Evolutionary conservation across 2,888 invertebrate species (phyloP).

Genomic region (Cosmopolites sordidus): DNA sequence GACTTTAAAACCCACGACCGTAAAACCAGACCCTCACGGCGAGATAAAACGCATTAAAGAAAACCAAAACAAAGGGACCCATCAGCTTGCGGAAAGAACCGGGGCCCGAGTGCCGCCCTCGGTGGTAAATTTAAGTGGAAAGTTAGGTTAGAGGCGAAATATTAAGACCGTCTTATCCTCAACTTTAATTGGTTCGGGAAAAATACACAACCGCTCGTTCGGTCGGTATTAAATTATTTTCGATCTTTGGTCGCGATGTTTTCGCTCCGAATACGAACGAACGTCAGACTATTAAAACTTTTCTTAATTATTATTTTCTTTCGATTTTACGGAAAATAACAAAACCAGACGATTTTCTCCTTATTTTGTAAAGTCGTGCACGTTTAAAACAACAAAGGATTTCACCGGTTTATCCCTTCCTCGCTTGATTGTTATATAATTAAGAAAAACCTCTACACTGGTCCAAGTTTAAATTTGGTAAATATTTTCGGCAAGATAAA

Average conservation of each 20-base stretch:
- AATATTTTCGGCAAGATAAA: too few species aligned
- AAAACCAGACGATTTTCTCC: too few species aligned
- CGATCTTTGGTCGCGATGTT: slow-evolving; percentile 14
- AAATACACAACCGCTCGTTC: too few species aligned
- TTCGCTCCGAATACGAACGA: not conserved
- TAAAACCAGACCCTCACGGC: slow-evolving; percentile 10
- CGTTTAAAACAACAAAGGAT: too few species aligned
- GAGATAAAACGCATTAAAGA: slow-evolving; percentile 36
- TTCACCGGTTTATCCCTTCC: too few species aligned
- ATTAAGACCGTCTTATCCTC: slow-evolving; percentile 18
- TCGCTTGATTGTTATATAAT: too few species aligned
- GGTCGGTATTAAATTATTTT: slow-evolving; percentile 18
- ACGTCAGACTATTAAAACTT: too few species aligned
- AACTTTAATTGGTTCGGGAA: slow-evolving; percentile 23
- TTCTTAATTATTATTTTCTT: too few species aligned
- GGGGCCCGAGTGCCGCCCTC: slow-evolving; percentile 31
- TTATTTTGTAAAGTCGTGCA: too few species aligned
- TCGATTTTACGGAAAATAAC: too few species aligned
- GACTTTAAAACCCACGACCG: slow-evolving; percentile 7
- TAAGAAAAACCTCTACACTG: too few species aligned
- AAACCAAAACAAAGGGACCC: slow-evolving; percentile 45
- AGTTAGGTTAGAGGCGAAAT: slow-evolving; percentile 36
- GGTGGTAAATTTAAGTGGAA: slow-evolving; percentile 46
- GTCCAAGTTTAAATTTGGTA: too few species aligned
- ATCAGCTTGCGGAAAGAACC: slow-evolving; percentile 34